Base-by-base conservation (phyloP, 2,888 invertebrate species). In the Dione juno region DNA sequence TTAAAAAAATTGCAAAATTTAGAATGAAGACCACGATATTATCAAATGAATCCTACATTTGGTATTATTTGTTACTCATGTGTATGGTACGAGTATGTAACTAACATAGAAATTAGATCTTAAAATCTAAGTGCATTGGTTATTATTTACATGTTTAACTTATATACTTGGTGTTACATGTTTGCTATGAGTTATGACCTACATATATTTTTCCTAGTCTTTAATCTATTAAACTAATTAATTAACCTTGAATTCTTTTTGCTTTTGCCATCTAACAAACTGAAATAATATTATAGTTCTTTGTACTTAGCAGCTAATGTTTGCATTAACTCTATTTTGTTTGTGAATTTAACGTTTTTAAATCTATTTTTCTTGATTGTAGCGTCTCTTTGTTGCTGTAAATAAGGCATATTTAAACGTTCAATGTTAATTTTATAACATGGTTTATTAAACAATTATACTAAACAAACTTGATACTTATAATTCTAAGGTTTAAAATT, bases 181-280 rank as follows among this genome's bases (percentile, higher is more conserved):
- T n/a, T n/a, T n/a, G n/a, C n/a, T n/a, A n/a, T 57, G 37, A 37
- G n/a, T 35, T 57, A 37, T 57, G 11, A 19, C n/a, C 37, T 40
- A 11, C 16, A 40, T 57, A 16, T 57, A 57, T 37, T 37, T 72
- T 35, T 28, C 5, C 40, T 50, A 50, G 50, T 50, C 16, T 50
- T 19, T 11, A 50, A 50, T 50, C 19, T 53, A 45, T 68, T 16
- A 37, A 58, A 19, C 45, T 45, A 53, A 64, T 35, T 45, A 14
- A 65, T 41, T 50, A 50, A 65, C 41, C 41, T 50, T 64, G 58
- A 54, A 57, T 59, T 28, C 59, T 21, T 54, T 64, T 69, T 61
- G 72, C 72, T 67, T 72, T 40, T 66, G 54, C 14, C 19, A n/a
- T 66, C 61, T 66, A 63, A 63, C 72, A 40, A 65, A 61, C 54